Conservation (phyloP, 2,888 invertebrate genomes). For the Tyria jacobaeae region DNA sequence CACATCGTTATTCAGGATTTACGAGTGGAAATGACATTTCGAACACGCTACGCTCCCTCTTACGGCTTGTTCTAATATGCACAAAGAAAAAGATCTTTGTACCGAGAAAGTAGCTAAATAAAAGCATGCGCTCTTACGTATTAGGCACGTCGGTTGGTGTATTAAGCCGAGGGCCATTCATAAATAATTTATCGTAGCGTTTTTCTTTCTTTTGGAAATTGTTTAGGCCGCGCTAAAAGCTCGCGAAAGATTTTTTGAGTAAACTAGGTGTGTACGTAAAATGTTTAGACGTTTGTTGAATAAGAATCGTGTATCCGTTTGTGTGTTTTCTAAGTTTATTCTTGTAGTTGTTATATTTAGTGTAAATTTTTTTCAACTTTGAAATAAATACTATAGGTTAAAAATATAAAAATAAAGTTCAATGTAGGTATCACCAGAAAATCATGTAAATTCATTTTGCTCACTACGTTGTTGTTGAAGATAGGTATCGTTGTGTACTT, state of each 20-base stretch:
- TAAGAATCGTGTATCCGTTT: conserved; percentile 23
- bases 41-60: conserved; percentile 70
- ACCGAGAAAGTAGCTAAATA: conserved; percentile 63
- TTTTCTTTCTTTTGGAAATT: conserved; percentile 68
- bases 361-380: neutral
- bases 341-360: conserved; percentile 1
- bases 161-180: conserved; percentile 71
- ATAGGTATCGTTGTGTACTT: no score
- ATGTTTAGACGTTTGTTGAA: conserved; percentile 26
- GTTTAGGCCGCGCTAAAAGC: conserved; percentile 67
- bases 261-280: conserved; percentile 24
- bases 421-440: no score
- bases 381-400: no score
- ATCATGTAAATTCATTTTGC: no score
- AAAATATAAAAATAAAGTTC: no score
- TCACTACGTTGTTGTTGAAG: no score
- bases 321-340: conserved; percentile 2
- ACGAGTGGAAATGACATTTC: conserved; percentile 67
- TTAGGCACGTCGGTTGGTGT: conserved; percentile 67
- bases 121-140: conserved; percentile 69
- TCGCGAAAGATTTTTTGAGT: conserved; percentile 55
- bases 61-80: conserved; percentile 74
- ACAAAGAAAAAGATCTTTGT: conserved; percentile 76
- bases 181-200: conserved; percentile 79
- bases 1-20: conserved; percentile 73